These are phyloP conservation scores for Maconellicoccus hirsutus DNA, from an alignment of 1,140 invertebrate genomes.

Conservation along the genomic window DNA sequence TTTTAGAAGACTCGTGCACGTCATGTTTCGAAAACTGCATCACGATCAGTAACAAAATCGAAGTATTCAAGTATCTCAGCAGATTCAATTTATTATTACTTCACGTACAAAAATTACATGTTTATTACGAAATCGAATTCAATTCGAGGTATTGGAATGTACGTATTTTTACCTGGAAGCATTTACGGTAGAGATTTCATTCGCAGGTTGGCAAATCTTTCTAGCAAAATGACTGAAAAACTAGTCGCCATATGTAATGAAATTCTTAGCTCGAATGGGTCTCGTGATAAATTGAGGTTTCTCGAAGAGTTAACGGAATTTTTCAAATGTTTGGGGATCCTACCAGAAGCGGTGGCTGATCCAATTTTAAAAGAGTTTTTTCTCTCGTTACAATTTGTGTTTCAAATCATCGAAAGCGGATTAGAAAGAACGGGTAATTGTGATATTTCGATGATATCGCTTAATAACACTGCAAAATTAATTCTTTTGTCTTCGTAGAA, in stretches of 20 bases:
- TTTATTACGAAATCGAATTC: background rate
- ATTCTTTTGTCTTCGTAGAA: background rate
- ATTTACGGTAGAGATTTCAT: background rate
- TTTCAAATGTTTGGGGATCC: background rate
- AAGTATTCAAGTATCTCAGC: background rate
- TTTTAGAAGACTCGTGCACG: background rate
- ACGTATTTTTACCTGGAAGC: too few relatives aligned
- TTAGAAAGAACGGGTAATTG: background rate
- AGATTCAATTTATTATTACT: background rate
- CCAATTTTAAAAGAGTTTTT: background rate
- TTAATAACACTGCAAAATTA: too few relatives aligned
- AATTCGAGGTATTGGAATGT: background rate
- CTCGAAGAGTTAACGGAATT: background rate
- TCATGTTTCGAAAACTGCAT: background rate
- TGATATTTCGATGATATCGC: too few relatives aligned
- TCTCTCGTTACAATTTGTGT: background rate
- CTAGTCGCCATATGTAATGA: background rate
- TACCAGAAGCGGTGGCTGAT: background rate
- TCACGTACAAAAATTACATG: background rate
- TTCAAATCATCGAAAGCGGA: background rate
- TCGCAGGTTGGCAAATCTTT: background rate
- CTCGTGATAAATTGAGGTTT: background rate
- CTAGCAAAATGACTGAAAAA: background rate
- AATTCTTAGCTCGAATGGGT: background rate
- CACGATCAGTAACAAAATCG: background rate